Evolutionary conservation across 1,140 invertebrate species (phyloP).

Genomic region (Pseudoatta argentina): DNA sequence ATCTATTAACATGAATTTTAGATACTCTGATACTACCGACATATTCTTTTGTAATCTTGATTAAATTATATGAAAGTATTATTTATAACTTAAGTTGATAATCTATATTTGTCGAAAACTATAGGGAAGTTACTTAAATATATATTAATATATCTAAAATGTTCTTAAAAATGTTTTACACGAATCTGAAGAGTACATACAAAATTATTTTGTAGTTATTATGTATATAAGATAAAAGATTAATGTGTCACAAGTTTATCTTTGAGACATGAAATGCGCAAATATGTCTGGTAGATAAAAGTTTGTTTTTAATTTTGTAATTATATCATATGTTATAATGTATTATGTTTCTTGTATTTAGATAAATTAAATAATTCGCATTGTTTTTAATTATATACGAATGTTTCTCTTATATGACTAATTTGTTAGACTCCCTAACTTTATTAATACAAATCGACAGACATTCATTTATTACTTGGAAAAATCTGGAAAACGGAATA

Average conservation of each 20-base stretch:
- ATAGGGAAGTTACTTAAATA: background rate
- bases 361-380: background rate
- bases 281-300: constrained; percentile 15
- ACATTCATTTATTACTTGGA: background rate
- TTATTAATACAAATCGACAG: background rate
- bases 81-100: background rate
- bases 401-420: background rate
- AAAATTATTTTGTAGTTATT: background rate
- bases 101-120: background rate
- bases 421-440: background rate
- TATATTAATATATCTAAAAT: constrained; percentile 15
- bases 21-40: background rate
- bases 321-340: background rate
- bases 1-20: background rate
- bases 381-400: background rate
- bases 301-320: background rate
- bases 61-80: background rate
- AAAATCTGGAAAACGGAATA: too few relatives aligned
- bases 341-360: too few relatives aligned
- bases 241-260: constrained; percentile 54
- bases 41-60: background rate
- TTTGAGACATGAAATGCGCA: background rate
- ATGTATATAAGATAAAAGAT: constrained; percentile 40
- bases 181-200: background rate
- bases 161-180: background rate